These are phyloP conservation scores for Micromesistius poutassou DNA, from an alignment of 2,797 vertebrate species.

Conservation along the genomic window DNA sequence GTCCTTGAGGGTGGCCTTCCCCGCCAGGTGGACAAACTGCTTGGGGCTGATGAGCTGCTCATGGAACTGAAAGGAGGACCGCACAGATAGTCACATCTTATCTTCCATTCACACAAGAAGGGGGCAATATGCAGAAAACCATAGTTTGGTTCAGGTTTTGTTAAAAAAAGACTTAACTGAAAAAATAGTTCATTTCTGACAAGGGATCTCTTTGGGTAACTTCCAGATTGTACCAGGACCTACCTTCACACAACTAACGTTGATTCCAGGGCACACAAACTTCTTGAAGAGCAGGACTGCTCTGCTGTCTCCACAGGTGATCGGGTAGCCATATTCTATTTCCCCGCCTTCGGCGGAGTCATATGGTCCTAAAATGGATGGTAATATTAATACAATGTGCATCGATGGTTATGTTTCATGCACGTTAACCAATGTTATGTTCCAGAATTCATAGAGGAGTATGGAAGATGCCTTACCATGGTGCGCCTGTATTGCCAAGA, in stretches of 20 bases:
- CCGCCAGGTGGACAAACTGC: slow-evolving; percentile 92
- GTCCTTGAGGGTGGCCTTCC: slow-evolving; percentile 92
- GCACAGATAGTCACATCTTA: not conserved
- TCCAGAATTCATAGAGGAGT: not conserved
- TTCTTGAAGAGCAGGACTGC: slow-evolving; percentile 92
- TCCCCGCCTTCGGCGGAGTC: slow-evolving; percentile 60
- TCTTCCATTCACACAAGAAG: not conserved
- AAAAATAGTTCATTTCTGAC: too few species aligned
- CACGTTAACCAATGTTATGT: not conserved
- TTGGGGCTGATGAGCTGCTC: slow-evolving; percentile 93
- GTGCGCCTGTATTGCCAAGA: slow-evolving; percentile 84
- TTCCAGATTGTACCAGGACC: slow-evolving; percentile 1
- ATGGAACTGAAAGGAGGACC: slow-evolving; percentile 78
- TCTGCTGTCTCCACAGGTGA: slow-evolving; percentile 91
- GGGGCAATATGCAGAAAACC: not conserved
- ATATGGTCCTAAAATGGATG: slow-evolving; percentile 31
- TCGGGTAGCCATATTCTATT: slow-evolving; percentile 88
- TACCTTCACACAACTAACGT: slow-evolving; percentile 91
- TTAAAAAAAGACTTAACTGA: not conserved
- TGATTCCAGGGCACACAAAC: slow-evolving; percentile 94
- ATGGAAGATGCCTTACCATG: slow-evolving; percentile 53
- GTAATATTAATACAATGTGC: not conserved
- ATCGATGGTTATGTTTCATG: not conserved
- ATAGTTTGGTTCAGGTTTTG: not conserved
- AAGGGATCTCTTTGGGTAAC: not conserved